These are phyloP conservation scores for Haplochromis vanheusdeni DNA, from an alignment of 2,113 vertebrate species.

Conservation along the genomic window DNA sequence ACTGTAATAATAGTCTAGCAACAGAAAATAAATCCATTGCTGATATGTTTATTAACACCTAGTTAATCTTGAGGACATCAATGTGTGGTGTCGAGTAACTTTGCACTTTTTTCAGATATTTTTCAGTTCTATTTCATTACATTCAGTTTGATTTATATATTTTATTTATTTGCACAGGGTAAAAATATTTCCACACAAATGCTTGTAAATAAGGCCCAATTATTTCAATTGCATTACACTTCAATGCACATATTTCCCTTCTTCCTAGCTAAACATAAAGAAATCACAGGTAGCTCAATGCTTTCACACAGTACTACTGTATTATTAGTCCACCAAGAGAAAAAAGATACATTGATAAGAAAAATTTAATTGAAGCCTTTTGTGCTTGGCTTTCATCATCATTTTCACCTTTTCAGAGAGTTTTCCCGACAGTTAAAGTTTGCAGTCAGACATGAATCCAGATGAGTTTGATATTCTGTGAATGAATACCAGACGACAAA, in stretches of 20 bases:
- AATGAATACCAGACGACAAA: neutral
- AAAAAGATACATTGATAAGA: neutral
- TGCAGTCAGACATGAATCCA: neutral
- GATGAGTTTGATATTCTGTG: neutral
- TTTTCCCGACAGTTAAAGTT: neutral
- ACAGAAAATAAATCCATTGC: neutral
- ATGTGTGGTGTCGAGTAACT: neutral
- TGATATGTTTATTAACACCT: neutral
- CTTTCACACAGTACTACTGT: neutral
- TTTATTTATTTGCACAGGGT: neutral
- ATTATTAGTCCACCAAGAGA: neutral
- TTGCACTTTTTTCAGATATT: neutral
- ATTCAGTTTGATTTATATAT: neutral
- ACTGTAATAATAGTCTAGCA: neutral
- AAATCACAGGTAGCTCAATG: fast-evolving
- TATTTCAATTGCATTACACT: neutral
- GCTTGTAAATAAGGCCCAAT: neutral
- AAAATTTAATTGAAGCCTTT: neutral
- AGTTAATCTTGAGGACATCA: neutral
- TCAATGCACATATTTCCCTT: neutral
- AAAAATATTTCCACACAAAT: neutral
- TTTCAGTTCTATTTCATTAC: neutral
- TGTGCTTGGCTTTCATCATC: neutral
- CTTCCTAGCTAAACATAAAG: neutral
- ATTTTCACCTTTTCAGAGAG: neutral